Evolutionary conservation across 2,797 vertebrate genomes (phyloP).

Genomic region (Crypturellus tataupa): DNA sequence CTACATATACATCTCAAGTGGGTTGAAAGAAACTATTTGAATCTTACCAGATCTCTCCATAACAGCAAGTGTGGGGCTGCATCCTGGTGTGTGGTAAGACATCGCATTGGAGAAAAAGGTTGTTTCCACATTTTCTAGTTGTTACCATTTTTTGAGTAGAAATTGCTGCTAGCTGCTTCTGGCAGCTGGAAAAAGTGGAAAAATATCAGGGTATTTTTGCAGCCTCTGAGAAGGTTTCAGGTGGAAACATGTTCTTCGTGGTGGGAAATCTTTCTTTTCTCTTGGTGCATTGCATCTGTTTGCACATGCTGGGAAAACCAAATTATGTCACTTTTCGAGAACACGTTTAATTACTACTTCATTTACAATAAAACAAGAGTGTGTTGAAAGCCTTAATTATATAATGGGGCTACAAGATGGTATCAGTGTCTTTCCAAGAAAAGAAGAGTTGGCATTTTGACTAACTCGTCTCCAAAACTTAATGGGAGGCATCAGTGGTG

Average conservation of each 20-base stretch:
- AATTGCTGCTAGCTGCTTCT: background rate
- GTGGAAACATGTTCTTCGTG: background rate
- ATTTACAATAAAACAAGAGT: background rate
- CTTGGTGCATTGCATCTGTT: background rate
- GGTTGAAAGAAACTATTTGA: background rate
- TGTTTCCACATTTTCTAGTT: background rate
- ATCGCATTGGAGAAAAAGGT: background rate
- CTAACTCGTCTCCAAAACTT: background rate
- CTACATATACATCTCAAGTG: background rate
- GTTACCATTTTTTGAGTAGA: rapidly evolving
- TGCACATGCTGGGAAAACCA: background rate
- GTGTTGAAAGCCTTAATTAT: background rate
- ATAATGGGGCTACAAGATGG: background rate
- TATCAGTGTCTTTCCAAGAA: background rate
- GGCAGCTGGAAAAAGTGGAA: background rate
- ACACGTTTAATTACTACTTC: background rate
- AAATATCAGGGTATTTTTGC: background rate
- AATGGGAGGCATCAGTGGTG: background rate
- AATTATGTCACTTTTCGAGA: background rate
- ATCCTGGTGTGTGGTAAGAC: background rate
- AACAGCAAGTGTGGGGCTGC: background rate
- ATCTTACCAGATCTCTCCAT: background rate
- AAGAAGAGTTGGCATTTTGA: background rate
- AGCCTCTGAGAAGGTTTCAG: background rate
- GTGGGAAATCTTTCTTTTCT: background rate